Percentiles rank a stretch among this genome's conserved stretches.
Evolutionary conservation across 2,797 vertebrate species (phyloP).

Genomic region (Argentina silus): DNA sequence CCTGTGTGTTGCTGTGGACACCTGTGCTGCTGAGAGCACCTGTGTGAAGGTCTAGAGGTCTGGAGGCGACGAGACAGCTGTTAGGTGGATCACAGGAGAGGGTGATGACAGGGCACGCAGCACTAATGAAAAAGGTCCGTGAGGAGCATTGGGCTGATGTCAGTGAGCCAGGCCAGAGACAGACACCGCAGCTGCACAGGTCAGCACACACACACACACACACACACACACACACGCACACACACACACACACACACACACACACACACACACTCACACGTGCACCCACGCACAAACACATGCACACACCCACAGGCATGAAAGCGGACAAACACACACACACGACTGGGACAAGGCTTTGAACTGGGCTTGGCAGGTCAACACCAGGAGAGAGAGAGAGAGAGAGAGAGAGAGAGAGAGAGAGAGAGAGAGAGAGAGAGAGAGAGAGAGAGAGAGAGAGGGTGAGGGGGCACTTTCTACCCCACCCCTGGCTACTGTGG

Average conservation of each 20-base stretch:
- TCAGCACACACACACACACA: constrained; percentile 28
- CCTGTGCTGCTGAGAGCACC: constrained; percentile 46
- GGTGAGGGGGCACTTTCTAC: background rate
- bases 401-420: background rate
- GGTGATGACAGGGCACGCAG: constrained; percentile 73
- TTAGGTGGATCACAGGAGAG: constrained; percentile 54
- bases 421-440: background rate
- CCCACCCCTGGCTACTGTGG: background rate
- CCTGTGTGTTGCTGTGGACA: constrained; percentile 32
- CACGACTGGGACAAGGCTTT: background rate
- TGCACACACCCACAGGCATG: background rate
- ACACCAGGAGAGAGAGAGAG: background rate
- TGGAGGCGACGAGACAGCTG: constrained; percentile 50
- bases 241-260: constrained; percentile 1
- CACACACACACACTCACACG: background rate
- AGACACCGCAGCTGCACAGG: constrained; percentile 67
- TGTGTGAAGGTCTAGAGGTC: constrained; percentile 21
- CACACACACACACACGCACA: constrained; percentile 20
- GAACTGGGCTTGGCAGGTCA: too few species aligned
- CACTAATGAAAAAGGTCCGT: constrained; percentile 73
- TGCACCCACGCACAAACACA: constrained; percentile 13
- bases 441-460: background rate
- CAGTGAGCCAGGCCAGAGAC: constrained; percentile 45
- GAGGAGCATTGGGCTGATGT: constrained; percentile 64
- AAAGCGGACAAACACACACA: background rate